Evolutionary conservation across 2,888 invertebrate genomes (phyloP).

Genomic region (Notodonta ziczac): DNA sequence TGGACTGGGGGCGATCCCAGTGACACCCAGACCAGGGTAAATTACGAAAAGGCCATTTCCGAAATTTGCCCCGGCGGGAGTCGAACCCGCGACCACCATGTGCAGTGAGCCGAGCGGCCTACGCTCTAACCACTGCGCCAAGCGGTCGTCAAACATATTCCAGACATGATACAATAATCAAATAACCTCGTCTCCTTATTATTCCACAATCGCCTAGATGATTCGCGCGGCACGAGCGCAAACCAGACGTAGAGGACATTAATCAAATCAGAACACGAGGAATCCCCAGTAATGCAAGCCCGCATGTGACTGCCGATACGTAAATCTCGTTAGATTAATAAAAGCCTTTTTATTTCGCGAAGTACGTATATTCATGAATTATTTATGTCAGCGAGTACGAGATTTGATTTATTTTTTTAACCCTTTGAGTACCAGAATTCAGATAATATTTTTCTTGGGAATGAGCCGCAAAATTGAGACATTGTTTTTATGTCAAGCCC

Average conservation of each 20-base stretch:
- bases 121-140: too few relatives aligned
- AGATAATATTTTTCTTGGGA: too few relatives aligned
- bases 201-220: constrained; percentile 15
- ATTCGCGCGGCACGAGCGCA: constrained; percentile 10
- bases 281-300: constrained; percentile 62
- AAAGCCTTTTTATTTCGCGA: constrained; percentile 17
- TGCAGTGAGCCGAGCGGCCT: too few relatives aligned
- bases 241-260: constrained; percentile 30
- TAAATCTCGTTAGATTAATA: constrained; percentile 63
- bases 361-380: neutral
- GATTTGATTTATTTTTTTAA: neutral
- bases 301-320: constrained; percentile 45
- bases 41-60: too few relatives aligned
- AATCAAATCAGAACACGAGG: constrained; percentile 68
- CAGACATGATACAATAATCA: neutral
- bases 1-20: too few relatives aligned
- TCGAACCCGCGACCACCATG: too few relatives aligned
- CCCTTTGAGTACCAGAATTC: neutral
- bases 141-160: too few relatives aligned
- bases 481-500: too few relatives aligned
- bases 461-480: too few relatives aligned
- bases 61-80: too few relatives aligned
- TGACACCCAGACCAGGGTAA: too few relatives aligned
- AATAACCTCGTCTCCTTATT: neutral
- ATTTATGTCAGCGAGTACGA: neutral